Evolutionary conservation across 1,140 invertebrate genomes (phyloP).

Genomic region (Drosophila malerkotliana): DNA sequence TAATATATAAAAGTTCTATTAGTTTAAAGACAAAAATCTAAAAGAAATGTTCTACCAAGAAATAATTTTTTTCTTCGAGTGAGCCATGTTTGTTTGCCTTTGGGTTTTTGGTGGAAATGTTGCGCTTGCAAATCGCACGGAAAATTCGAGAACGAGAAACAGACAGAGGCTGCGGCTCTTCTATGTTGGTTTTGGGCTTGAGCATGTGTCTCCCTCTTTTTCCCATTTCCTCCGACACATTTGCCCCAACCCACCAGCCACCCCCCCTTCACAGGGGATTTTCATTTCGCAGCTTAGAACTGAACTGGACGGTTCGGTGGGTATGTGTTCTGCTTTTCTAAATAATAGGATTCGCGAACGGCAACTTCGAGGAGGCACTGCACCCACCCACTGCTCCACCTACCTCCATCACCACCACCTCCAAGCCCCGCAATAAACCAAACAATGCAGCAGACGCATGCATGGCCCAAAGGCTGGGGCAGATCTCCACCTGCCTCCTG

Average conservation of each 20-base stretch:
- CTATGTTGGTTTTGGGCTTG: constrained; percentile 70
- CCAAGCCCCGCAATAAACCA: constrained; percentile 18
- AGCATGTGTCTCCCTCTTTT: constrained; percentile 47
- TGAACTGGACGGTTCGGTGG: constrained; percentile 8
- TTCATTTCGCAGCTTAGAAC: constrained; percentile 74
- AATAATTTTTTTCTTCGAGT: constrained; percentile 21
- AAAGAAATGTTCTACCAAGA: not conserved
- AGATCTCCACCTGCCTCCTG: constrained; percentile 11
- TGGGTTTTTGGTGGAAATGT: constrained; percentile 75
- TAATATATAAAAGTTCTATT: no score
- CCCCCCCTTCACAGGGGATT: constrained; percentile 45
- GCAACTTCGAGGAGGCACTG: constrained; percentile 52
- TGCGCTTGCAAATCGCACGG: constrained; percentile 78
- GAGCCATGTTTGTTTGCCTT: constrained; percentile 51
- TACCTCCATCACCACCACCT: not conserved
- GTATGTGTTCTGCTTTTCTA: constrained; percentile 51
- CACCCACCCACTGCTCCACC: constrained; percentile 9
- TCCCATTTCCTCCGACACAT: not conserved
- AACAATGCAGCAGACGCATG: constrained; percentile 72
- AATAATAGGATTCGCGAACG: constrained; percentile 65
- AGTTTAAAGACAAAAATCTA: not conserved
- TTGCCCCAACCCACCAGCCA: not conserved
- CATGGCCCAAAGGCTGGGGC: constrained; percentile 42
- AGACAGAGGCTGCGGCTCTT: constrained; percentile 14
- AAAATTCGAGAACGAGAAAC: constrained; percentile 56